Evolutionary conservation across 2,888 invertebrate genomes (phyloP), one percentile per base, ranked within the genome.

Genomic region (Pycnomerus fuliginosus): DNA sequence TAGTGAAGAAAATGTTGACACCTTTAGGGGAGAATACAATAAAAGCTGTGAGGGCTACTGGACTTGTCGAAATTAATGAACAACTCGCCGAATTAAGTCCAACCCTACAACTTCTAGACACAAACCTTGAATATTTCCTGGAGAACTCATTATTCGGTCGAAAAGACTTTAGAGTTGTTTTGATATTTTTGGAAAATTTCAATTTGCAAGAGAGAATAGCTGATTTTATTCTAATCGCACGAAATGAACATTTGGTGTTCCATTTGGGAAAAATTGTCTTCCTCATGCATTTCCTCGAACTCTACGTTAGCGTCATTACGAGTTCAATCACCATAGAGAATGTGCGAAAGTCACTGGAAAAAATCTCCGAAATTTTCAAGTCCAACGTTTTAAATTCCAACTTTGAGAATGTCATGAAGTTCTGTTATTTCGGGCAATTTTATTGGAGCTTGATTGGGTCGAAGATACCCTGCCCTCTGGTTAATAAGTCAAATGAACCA

Each of bases 101-200:
- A 0, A 75, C 79, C 13, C 47, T 83, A n/a, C 75, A 79, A 51
- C 71, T 84, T 43, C 64, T 84, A 2, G 65, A 75, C 1, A 72
- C 75, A 31, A 69, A 83, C 37, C 69, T 83, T n/a, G 74, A 77
- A 34, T 43, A 45, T 37, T 46, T 57, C 16, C 22, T 59, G 13
- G 44, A 54, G 36, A 52, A 75, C 10, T 70, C 76, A 30, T 73
- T 75, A 10, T 72, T 45, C 67, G 68, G 46, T 55, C 60, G 38
- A 54, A 70, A 48, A 17, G 60, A 72, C 1, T 60, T 58, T 36
- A 49, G 64, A n/a, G 62, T 75, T 22, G 60, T 74, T 4, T 60
- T 64, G 3, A 62, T 68, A 29, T 71, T 68, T 62, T 43, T 67
- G 62, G 62, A 53, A 36, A 71, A 75, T 14, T 69, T 68, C 29